A percentile compares a stretch with the other conserved stretches of the same genome.
These are phyloP conservation scores for Pogonognathellus flavescens DNA, from an alignment of 1,140 invertebrate genomes.

Conservation along the genomic window DNA sequence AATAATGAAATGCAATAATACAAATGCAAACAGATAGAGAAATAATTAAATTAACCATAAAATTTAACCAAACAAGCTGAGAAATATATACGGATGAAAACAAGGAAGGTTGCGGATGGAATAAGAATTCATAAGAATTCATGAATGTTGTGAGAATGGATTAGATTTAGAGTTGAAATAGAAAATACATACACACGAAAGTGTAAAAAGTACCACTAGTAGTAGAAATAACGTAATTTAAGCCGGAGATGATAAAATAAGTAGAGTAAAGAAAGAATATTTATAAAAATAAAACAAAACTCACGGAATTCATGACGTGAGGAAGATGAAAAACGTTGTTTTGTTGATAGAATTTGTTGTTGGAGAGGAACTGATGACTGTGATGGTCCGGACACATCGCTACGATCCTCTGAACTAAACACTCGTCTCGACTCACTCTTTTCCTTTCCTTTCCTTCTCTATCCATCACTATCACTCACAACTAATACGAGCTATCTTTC, in stretches of 20 bases:
- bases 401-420: conserved; percentile 35
- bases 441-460: conserved; percentile 35
- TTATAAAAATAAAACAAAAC: not conserved
- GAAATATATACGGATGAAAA: too few relatives aligned
- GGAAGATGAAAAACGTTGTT: conserved; percentile 47
- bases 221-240: too few relatives aligned
- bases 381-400: conserved; percentile 46
- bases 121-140: too few relatives aligned
- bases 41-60: too few relatives aligned
- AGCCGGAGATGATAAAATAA: not conserved
- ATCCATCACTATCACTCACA: conserved; percentile 4
- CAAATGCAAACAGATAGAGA: too few relatives aligned
- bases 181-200: not conserved
- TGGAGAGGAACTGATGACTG: conserved; percentile 49
- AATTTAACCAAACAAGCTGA: too few relatives aligned
- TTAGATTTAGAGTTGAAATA: not conserved
- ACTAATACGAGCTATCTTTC: too few relatives aligned
- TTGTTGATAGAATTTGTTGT: conserved; percentile 22
- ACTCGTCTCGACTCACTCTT: conserved; percentile 32
- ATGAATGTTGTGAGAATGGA: not conserved
- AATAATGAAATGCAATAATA: too few relatives aligned
- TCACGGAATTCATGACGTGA: conserved; percentile 46
- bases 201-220: not conserved
- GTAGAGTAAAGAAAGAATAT: not conserved
- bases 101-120: too few relatives aligned